A percentile compares a stretch with the other conserved stretches of the same genome.
Conservation (phyloP, 2,888 invertebrate genomes). For the Sarcophaga rosellei region DNA sequence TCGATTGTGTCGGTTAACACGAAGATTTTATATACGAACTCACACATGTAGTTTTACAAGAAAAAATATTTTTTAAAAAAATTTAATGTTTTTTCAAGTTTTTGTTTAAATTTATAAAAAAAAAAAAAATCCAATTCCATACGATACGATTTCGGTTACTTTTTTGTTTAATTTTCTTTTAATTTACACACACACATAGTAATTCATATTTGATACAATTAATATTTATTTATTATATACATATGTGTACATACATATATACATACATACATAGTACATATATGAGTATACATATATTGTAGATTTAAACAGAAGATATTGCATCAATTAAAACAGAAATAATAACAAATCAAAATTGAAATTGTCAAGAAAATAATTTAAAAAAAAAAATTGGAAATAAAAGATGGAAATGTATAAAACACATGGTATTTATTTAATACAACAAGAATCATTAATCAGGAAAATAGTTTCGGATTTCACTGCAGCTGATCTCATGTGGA, state of each 20-base stretch:
- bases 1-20: constrained; percentile 26
- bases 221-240: not conserved
- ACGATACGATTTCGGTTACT: constrained; percentile 32
- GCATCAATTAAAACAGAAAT: too few species aligned
- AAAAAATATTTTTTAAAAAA: not conserved
- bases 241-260: not conserved
- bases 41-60: constrained; percentile 34
- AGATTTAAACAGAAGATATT: not conserved
- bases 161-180: not conserved
- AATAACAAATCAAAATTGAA: too few species aligned
- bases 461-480: too few species aligned
- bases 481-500: too few species aligned
- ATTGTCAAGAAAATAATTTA: too few species aligned
- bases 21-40: constrained; percentile 31
- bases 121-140: too few species aligned
- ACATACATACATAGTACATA: not conserved
- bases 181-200: not conserved
- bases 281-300: not conserved
- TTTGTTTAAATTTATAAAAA: constrained; percentile 36
- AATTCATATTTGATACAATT: not conserved
- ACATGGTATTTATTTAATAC: too few species aligned
- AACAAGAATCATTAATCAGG: too few species aligned
- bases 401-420: too few species aligned
- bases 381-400: too few species aligned
- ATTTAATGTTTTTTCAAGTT: constrained; percentile 2